A percentile compares a stretch with the other conserved stretches of the same genome.
Evolutionary conservation across 2,113 vertebrate species (phyloP).

Genomic region (Heterotis niloticus): DNA sequence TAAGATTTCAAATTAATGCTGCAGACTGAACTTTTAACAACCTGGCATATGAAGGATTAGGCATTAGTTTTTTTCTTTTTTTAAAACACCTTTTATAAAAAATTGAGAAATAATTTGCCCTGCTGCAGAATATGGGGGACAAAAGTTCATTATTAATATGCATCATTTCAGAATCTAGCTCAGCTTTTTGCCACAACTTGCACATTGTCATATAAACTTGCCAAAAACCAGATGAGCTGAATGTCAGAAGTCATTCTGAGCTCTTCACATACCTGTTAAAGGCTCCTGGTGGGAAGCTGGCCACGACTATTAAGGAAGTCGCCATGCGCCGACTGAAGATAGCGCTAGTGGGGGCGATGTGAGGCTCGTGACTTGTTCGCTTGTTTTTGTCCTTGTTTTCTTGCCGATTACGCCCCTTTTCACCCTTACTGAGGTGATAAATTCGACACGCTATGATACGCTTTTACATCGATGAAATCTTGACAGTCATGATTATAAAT

Average conservation of each 20-base stretch:
- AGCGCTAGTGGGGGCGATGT: not conserved
- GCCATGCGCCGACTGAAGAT: not conserved
- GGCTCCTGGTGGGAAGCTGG: not conserved
- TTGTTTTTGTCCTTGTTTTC: not conserved
- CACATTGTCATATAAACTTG: not conserved
- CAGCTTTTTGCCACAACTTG: not conserved
- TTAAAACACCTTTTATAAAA: constrained; percentile 16
- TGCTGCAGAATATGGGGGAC: not conserved
- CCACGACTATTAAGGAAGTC: not conserved
- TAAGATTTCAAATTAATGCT: constrained; percentile 26
- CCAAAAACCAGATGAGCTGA: not conserved
- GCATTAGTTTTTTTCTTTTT: no score
- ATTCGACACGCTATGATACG: no score
- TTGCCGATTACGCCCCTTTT: no score
- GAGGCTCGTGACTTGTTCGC: not conserved
- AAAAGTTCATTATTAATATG: not conserved
- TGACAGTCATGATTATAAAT: no score
- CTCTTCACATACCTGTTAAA: no score
- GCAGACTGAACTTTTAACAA: constrained; percentile 9
- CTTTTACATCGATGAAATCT: no score
- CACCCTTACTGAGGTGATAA: not conserved
- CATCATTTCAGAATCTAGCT: constrained; percentile 8
- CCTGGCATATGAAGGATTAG: constrained; percentile 9
- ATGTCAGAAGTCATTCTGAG: not conserved
- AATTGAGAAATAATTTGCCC: constrained; percentile 1